Base-by-base conservation (phyloP, 2,888 invertebrate genomes). In the Aphidoletes aphidimyza region DNA sequence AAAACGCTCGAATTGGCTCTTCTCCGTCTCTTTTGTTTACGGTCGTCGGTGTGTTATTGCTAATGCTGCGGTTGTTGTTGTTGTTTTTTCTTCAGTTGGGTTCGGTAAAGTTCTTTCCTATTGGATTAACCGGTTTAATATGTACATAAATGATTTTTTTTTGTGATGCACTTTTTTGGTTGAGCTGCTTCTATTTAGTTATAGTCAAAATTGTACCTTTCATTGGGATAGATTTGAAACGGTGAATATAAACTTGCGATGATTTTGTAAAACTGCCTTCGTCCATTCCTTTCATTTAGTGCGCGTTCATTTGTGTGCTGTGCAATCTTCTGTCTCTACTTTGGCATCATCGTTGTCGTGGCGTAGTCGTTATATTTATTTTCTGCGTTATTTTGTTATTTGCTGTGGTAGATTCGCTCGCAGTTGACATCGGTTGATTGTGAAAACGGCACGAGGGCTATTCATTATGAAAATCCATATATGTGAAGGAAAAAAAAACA, bases 391-490 rank as follows among this genome's bases (percentile, higher is more conserved):
- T 54, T 54, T 26, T 54, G 19, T 26, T 54, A 54, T n/a, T 69
- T 69, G 69, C 69, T n/a, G 34, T 30, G 34, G 69, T 1, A 30
- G 69, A 69, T 69, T 69, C 69, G 69, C 30, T 69, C 69, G 69
- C 30, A 69, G 69, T 54, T 69, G 69, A 69, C 69, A 69, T 69
- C 34, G 69, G 34, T 69, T 69, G 69, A 69, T 30, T 69, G 69
- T 69, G 69, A 69, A 69, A 69, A 69, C 69, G 69, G 69, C 69
- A 69, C 69, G 26, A 69, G 69, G 69, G 69, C 69, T 69, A 69
- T 69, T 69, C 69, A 69, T 69, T 69, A 69, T 69, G 69, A 69
- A 69, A 69, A 69, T 69, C 69, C 69, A 69, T 69, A 69, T 69
- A 69, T 69, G 69, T 69, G n/a, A 14, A 54, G 26, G 47, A 47